phyloP scores from a whole-genome alignment of 2,888 invertebrate species.

The Rhabditoides inermis region DNA sequence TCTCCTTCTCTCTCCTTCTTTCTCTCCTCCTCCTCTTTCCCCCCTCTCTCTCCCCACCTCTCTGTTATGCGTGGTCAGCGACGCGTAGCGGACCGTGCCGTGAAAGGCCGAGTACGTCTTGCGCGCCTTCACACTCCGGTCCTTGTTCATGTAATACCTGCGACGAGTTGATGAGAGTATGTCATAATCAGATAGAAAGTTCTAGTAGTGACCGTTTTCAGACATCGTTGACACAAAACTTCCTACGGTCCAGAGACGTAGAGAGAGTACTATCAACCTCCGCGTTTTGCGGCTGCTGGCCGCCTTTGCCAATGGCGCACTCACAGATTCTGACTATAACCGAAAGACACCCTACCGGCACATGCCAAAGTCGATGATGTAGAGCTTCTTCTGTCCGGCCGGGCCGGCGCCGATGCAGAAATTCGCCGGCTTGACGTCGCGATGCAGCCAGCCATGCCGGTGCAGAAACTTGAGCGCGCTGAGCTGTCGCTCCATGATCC shows the following conservation, averaged over 20 bases:
- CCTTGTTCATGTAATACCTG: conserved; percentile 8
- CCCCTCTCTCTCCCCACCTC: conserved; percentile 6
- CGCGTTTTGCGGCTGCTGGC: no score
- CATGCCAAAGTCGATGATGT: conserved; percentile 31
- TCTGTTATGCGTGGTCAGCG: conserved; percentile 23
- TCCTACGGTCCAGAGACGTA: no score
- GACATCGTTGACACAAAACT: no score
- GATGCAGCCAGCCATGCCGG: conserved; percentile 31
- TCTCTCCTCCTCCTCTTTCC: not conserved
- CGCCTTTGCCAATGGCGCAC: no score
- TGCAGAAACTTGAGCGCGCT: conserved; percentile 21
- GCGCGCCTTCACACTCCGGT: conserved; percentile 11
- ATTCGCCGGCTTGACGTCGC: conserved; percentile 38
- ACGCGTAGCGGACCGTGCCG: conserved; percentile 35
- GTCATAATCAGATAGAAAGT: no score
- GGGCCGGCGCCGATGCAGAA: conserved; percentile 31
- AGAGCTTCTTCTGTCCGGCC: conserved; percentile 12
- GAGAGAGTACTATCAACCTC: no score
- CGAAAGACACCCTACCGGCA: no score
- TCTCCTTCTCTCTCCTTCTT: not conserved
- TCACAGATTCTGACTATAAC: no score
- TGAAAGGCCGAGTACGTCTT: conserved; percentile 15
- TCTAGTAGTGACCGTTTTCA: no score
- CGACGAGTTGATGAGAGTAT: no score
- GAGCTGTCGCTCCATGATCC: conserved; percentile 26